Evolutionary conservation across 2,797 vertebrate genomes (phyloP).

Genomic region (Cirrhinus molitorella): DNA sequence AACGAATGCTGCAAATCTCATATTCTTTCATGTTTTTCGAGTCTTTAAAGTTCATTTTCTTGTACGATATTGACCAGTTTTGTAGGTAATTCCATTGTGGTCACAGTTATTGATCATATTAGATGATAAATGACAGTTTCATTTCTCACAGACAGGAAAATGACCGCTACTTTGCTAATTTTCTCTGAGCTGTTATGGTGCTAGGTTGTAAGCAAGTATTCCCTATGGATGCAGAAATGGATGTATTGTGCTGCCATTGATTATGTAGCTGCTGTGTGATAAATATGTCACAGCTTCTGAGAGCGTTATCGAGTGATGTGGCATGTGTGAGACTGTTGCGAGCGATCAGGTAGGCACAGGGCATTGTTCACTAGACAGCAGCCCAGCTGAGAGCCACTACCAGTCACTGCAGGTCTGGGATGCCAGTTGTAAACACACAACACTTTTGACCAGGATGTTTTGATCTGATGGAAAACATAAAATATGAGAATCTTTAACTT

Average conservation of each 20-base stretch:
- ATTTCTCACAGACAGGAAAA: constrained; percentile 36
- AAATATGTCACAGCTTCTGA: constrained; percentile 59
- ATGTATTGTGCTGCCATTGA: constrained; percentile 59
- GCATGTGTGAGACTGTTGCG: constrained; percentile 42
- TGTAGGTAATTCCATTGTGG: constrained; percentile 36
- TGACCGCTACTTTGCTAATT: constrained; percentile 27
- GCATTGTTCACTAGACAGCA: constrained; percentile 54
- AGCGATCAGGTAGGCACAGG: constrained; percentile 56
- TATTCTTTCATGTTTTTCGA: background rate
- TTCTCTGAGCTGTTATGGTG: constrained; percentile 40
- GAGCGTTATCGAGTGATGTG: constrained; percentile 53
- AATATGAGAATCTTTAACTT: background rate
- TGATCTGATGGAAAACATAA: background rate
- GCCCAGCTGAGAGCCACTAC: constrained; percentile 47
- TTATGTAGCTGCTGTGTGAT: constrained; percentile 50
- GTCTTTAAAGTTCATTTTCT: background rate
- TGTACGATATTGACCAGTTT: constrained; percentile 50
- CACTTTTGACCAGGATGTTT: background rate
- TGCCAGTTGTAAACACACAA: constrained; percentile 2
- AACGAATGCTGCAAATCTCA: background rate
- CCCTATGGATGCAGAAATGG: constrained; percentile 57
- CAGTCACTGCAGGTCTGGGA: constrained; percentile 22
- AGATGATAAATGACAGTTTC: constrained; percentile 45
- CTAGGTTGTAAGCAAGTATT: constrained; percentile 45
- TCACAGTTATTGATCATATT: constrained; percentile 49